phyloP scores from a whole-genome alignment of 2,113 vertebrate species.

The Arizona elegans region DNA sequence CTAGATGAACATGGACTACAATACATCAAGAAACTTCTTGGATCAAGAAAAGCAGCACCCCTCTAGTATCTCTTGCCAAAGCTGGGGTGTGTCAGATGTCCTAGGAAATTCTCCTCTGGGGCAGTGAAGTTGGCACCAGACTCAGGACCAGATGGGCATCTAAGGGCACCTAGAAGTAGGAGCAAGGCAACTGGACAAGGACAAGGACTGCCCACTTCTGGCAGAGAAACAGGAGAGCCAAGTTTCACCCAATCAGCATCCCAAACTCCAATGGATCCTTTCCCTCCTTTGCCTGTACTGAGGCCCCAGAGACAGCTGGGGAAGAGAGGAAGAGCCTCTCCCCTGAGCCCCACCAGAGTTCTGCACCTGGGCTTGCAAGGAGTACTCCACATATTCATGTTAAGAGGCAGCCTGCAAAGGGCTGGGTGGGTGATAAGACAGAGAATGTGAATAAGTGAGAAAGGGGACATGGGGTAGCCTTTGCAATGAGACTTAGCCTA shows the following conservation, averaged over 20 bases:
- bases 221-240: not conserved
- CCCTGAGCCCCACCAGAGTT: not conserved
- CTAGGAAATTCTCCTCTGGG: not conserved
- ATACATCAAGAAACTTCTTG: not conserved
- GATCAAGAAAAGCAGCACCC: not conserved
- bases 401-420: not conserved
- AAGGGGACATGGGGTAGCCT: not conserved
- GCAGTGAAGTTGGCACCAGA: not conserved
- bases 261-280: not conserved
- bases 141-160: not conserved
- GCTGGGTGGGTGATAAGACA: not conserved
- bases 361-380: not conserved
- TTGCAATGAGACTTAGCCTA: not conserved
- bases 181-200: not conserved
- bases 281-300: not conserved
- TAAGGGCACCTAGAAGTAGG: not conserved
- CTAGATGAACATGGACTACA: not conserved
- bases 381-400: not conserved
- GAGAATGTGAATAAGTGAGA: not conserved
- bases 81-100: not conserved
- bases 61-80: not conserved
- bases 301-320: not conserved
- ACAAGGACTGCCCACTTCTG: not conserved
- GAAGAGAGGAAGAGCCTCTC: not conserved
- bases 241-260: not conserved